These are phyloP conservation scores for Tinamus major DNA, from an alignment of 2,797 vertebrate species.

Conservation along the genomic window DNA sequence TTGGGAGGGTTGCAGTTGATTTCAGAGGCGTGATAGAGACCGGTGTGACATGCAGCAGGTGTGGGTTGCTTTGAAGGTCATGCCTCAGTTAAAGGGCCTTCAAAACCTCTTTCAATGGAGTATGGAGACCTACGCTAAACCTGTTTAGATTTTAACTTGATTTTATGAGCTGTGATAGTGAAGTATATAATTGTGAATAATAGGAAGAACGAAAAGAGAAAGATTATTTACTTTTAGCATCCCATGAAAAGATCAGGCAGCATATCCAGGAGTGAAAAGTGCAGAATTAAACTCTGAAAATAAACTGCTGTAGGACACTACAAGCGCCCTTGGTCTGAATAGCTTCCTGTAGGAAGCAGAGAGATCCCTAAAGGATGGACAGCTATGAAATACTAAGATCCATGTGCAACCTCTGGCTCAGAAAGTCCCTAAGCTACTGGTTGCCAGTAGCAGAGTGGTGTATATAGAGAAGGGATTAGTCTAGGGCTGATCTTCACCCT, in stretches of 20 bases:
- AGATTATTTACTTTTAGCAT: neutral
- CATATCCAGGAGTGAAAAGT: neutral
- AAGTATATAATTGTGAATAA: neutral
- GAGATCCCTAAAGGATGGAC: neutral
- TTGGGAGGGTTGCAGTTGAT: neutral
- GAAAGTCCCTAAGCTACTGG: neutral
- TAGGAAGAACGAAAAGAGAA: neutral
- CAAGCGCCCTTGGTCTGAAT: neutral
- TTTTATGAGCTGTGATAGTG: neutral
- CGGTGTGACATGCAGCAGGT: slow-evolving; percentile 7
- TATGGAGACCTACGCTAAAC: neutral
- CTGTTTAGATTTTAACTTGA: neutral
- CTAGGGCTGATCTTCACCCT: neutral
- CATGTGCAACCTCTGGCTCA: neutral
- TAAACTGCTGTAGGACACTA: neutral
- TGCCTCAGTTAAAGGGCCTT: neutral
- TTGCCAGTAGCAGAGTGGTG: neutral
- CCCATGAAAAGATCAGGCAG: neutral
- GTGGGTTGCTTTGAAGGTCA: neutral
- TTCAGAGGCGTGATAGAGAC: neutral
- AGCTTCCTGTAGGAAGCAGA: neutral
- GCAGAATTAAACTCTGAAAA: neutral
- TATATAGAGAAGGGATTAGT: neutral
- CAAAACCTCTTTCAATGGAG: neutral
- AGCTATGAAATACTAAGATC: neutral